Percentiles rank a stretch among this genome's conserved stretches.
Conservation (phyloP, 2,113 vertebrate genomes). For the Microcebus ravelobensis region DNA sequence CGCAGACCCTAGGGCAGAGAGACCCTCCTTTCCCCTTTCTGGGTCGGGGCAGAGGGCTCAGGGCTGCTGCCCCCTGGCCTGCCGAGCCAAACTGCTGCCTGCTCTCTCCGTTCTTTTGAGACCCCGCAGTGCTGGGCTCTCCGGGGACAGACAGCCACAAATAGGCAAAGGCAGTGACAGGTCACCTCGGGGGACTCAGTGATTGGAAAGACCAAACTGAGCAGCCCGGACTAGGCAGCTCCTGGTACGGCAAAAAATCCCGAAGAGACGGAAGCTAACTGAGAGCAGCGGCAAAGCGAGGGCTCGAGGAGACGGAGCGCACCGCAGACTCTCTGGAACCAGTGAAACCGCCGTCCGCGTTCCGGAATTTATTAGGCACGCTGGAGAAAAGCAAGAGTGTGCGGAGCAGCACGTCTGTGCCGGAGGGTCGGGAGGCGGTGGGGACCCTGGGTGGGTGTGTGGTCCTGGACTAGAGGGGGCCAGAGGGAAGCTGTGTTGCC, state of each 20-base stretch:
- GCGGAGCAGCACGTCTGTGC: not conserved
- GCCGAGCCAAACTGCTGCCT: not conserved
- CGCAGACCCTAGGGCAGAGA: not conserved
- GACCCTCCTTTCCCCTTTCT: not conserved
- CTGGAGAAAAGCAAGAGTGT: fast-evolving
- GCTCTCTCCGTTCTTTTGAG: not conserved
- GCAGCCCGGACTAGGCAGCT: not conserved
- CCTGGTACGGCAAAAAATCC: not conserved
- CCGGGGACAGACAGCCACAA: not conserved
- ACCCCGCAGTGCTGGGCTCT: not conserved
- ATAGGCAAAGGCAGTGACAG: not conserved
- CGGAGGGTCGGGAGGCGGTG: not conserved
- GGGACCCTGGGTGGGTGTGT: not conserved
- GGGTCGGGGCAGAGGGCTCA: not conserved
- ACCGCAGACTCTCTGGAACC: not conserved
- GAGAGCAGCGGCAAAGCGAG: too few relatives aligned
- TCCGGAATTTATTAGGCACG: not conserved
- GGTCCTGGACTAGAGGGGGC: not conserved
- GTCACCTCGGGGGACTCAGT: not conserved
- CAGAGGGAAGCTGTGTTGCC: not conserved
- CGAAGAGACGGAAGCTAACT: not conserved
- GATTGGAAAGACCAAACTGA: not conserved
- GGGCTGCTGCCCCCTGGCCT: not conserved
- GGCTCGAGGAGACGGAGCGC: not conserved
- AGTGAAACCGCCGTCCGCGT: not conserved